phyloP scores from a whole-genome alignment of 2,888 invertebrate genomes.

The Pyralis farinalis region DNA sequence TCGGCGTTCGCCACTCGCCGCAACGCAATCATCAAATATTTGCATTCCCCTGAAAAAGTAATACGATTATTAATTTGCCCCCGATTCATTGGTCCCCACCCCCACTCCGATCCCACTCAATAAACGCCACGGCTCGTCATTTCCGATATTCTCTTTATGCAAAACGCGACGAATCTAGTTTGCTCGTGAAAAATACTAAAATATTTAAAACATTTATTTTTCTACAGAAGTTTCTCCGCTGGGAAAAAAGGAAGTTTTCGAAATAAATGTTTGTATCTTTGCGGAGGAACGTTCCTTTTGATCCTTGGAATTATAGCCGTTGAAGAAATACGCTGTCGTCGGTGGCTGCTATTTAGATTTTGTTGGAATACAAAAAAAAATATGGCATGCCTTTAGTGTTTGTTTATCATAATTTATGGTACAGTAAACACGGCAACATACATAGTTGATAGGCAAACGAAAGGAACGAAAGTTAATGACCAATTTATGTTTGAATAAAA shows the following conservation, averaged over 20 bases:
- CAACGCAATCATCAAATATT: conserved; percentile 76
- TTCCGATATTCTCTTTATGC: conserved; percentile 58
- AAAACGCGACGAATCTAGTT: conserved; percentile 52
- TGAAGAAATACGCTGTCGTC: background rate
- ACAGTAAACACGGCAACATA: no score
- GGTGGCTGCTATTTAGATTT: no score
- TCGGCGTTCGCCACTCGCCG: conserved; percentile 50
- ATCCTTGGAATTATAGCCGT: no score
- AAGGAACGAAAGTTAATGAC: no score
- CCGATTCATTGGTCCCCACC: conserved; percentile 56
- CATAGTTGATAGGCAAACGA: no score
- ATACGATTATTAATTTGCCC: conserved; percentile 78
- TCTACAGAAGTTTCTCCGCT: no score
- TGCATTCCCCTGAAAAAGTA: conserved; percentile 77
- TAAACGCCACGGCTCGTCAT: conserved; percentile 38
- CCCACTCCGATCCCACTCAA: conserved; percentile 52
- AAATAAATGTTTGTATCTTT: background rate
- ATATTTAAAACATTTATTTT: conserved; percentile 7
- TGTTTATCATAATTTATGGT: no score
- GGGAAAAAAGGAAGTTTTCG: background rate
- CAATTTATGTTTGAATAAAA: no score
- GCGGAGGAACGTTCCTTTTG: no score
- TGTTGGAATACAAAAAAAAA: no score
- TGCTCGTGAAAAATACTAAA: conserved; percentile 32
- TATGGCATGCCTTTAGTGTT: no score